phyloP scores from a whole-genome alignment of 2,888 invertebrate genomes.

The Mesochorus sp. region DNA sequence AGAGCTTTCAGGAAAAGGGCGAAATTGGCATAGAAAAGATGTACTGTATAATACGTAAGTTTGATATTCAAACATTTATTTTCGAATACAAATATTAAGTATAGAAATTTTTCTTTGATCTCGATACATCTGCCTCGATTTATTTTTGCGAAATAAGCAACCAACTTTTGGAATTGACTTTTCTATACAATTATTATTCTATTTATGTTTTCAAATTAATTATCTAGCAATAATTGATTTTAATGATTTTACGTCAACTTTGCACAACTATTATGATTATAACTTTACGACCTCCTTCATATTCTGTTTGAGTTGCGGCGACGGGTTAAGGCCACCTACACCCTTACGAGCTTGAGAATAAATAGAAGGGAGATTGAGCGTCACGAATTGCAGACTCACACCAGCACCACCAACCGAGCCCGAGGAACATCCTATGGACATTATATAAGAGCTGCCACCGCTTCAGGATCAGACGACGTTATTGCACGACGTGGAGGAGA shows the following conservation, averaged over 20 bases:
- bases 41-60: too few species aligned
- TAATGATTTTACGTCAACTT: too few species aligned
- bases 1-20: background rate
- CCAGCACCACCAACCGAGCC: conserved; percentile 81
- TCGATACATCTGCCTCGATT: too few species aligned
- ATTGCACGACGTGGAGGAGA: conserved; percentile 96
- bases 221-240: too few species aligned
- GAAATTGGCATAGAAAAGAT: too few species aligned
- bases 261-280: background rate
- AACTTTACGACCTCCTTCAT: background rate
- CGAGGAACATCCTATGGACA: conserved; percentile 76
- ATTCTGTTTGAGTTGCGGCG: conserved; percentile 79
- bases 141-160: too few species aligned
- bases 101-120: too few species aligned
- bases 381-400: conserved; percentile 80
- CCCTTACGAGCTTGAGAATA: conserved; percentile 74
- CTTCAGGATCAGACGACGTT: conserved; percentile 91
- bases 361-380: conserved; percentile 77
- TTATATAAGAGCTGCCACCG: conserved; percentile 78
- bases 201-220: too few species aligned
- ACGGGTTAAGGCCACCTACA: conserved; percentile 85
- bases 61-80: too few species aligned
- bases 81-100: too few species aligned
- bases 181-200: too few species aligned
- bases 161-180: too few species aligned